Base-by-base conservation (phyloP, 2,888 invertebrate species). In the Synergus itoensis region DNA sequence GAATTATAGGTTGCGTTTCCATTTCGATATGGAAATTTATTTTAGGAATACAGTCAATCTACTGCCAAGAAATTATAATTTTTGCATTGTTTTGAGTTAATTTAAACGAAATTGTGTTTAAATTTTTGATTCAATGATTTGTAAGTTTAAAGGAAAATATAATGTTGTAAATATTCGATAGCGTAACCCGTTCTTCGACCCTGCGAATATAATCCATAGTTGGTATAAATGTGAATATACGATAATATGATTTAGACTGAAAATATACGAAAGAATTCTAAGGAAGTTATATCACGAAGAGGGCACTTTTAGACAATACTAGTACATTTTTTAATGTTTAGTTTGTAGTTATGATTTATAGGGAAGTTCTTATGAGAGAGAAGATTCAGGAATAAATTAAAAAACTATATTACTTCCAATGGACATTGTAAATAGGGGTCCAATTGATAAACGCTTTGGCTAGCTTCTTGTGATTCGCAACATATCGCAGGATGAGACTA, bases 261-360 rank as follows among this genome's bases (percentile, higher is more conserved):
- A 28, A 28, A 86, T 84, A 84, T 86, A 85, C 84, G 83, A 85
- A 86, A 77, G 81, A 67, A 86, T 82, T 77, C 76, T 64, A 79
- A 80, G 76, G 76, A 76, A 69, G 76, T 77, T 65, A 84, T 77
- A 78, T 77, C 78, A 78, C 77, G 81, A 85, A 82, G 80, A 85
- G 82, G 80, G 86, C 88, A 89, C 86, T 85, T 85, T 87, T 90
- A 90, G 91, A 91, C 90, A 91, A 91, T 91, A 91, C 89, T 86
- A 86, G 86, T 81, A 82, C 83, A 40, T 81, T 79, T 82, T 87
- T 87, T 87, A 73, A 69, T 16, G 48, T 73, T 73, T 84, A 82
- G 53, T 73, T 73, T 53, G 82, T 65, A 76, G 84, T 85, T 87
- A 80, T 83, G 83, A 86, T 87, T 77, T 81, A 75, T 84, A 84